Evolutionary conservation across 2,113 vertebrate species (phyloP).

Genomic region (Aleadryas rufinucha): DNA sequence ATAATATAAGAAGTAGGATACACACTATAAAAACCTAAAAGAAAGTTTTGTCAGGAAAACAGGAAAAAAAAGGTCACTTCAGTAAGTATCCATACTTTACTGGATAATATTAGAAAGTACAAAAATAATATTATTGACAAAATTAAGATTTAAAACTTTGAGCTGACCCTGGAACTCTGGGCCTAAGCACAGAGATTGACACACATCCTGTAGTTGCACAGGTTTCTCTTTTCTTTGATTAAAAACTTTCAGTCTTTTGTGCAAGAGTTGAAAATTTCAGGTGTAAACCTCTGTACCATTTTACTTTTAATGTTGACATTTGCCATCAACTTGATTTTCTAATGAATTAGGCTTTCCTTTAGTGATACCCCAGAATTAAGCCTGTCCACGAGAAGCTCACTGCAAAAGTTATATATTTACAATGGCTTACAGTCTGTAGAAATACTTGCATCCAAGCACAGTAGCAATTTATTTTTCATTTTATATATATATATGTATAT

Average conservation of each 20-base stretch:
- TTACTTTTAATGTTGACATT: neutral
- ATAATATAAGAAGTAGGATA: neutral
- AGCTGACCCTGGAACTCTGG: neutral
- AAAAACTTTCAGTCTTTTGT: neutral
- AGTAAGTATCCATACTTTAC: neutral
- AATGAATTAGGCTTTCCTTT: neutral
- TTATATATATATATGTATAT: neutral
- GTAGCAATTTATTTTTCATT: neutral
- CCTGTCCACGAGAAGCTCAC: neutral
- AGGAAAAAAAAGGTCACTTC: neutral
- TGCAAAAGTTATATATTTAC: neutral
- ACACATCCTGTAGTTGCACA: neutral
- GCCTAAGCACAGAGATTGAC: neutral
- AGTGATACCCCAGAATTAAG: neutral
- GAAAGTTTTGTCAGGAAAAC: neutral
- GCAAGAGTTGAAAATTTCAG: neutral
- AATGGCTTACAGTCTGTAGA: neutral
- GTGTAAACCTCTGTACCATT: neutral
- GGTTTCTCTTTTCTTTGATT: neutral
- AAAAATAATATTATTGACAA: neutral
- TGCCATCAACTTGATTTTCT: neutral
- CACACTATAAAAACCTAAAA: neutral
- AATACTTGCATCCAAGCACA: neutral
- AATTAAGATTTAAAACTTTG: neutral
- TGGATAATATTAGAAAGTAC: neutral